Evolutionary conservation across 2,888 invertebrate genomes (phyloP), one percentile per base, ranked within the genome.

Genomic region (Marronus borbonicus): DNA sequence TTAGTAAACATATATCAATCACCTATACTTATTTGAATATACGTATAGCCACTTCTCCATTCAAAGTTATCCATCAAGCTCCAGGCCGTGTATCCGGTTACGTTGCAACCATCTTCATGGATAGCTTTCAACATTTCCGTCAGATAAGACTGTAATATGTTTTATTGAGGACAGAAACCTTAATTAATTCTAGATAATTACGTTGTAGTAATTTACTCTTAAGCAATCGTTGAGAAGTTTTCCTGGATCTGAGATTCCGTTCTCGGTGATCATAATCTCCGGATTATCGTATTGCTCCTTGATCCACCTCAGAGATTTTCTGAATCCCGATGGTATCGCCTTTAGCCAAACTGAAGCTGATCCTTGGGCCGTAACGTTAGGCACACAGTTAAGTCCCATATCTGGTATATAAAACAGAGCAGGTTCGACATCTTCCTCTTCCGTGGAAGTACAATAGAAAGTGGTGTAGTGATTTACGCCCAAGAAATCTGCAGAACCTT

Each of bases 51-150:
- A 60, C 90, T 89, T 79, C 90, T 90, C 96, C 96, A 96, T 86
- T 96, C 96, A 86, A 93, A 95, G 85, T 95, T 95, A 84, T 97
- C 96, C 88, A 96, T 90, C n/a, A 96, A 88, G 81, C 94, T 94
- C 95, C 96, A 96, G 76, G 93, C 92, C 0, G 94, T 92, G 84
- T 95, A 96, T 0, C 93, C 94, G 4, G 89, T 85, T 0, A 94
- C 90, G 72, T 89, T 89, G 80, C 92, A 92, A 0, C 90, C 90
- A 85, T 93, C 93, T 60, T 90, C 88, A 0, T 85, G 82, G 0
- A 93, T 84, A 0, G 92, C 91, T 3, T 87, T 83, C 64, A 90
- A 87, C n/a, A 92, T 70, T 0, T 89, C 85, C 20, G 88, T 86
- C 10, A 92, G 83, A 82, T 92, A 91, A 20, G 76, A 64, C 80